Evolutionary conservation across 2,888 invertebrate genomes (phyloP), one percentile per base, ranked within the genome.

Genomic region (Sarcophaga rosellei): DNA sequence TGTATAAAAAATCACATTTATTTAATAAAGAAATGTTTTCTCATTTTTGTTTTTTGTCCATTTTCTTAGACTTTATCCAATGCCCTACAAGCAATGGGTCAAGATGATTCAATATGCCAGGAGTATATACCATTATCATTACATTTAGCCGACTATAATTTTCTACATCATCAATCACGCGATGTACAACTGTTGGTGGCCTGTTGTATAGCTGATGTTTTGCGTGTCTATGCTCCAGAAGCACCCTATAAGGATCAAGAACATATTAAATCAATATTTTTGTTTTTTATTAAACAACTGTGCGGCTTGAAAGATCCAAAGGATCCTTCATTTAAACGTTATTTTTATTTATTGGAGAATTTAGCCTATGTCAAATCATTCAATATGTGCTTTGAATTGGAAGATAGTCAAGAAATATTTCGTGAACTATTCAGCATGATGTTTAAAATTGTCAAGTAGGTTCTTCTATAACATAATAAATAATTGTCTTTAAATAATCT

Each of bases 321-420:
- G 93, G 98, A 99, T 94, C 98, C 99, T 4, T 98, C 98, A 3
- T 99, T 99, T 94, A 99, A 99, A 93, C 95, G 99, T 89, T 99
- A 99, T 94, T 99, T 99, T 94, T 99, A 99, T 93, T 94, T 99
- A 73, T 94, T 99, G 81, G 99, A 99, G 94, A 99, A 99, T 94
- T 94, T 99, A 90, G 98, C 99, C 0, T 99, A 98, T 93, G 99
- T 99, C 59, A 99, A 99, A 93, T 98, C 98, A 0, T 99, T 99
- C 94, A 99, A 99, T 93, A 99, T 99, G 96, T 99, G 99, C 93
- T 98, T 99, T 92, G 99, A 99, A 93, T 94, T 99, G 83, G 99
- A 99, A 92, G 99, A 99, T 94, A 98, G 98, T 90, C 98, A 99
- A 93, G 98, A 98, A 93, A 98, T 99, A 90, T 99, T 99, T 94